Percentiles rank a stretch among this genome's conserved stretches.
Conservation (phyloP, 2,888 invertebrate species). For the Tiliacea aurago region DNA sequence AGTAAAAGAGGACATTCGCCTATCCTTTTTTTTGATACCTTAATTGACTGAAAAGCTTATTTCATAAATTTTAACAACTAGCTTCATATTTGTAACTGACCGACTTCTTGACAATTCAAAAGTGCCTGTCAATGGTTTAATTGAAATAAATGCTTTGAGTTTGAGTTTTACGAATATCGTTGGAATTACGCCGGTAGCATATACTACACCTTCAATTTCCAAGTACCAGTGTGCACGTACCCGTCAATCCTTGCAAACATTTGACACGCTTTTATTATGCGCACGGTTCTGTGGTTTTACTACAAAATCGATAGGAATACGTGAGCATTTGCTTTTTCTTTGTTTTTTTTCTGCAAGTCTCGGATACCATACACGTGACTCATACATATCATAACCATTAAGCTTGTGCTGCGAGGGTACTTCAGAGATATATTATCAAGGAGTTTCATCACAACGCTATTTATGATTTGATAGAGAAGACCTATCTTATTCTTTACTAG, state of each 20-base stretch:
- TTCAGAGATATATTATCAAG: conserved; percentile 30
- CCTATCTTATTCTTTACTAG: conserved; percentile 45
- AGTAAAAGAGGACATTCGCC: conserved; percentile 3
- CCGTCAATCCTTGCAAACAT: conserved; percentile 29
- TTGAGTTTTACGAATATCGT: conserved; percentile 3
- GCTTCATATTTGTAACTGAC: too few species aligned
- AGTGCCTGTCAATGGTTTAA: too few species aligned
- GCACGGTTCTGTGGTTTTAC: conserved; percentile 15
- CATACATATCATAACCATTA: conserved; percentile 26
- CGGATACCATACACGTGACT: conserved; percentile 40
- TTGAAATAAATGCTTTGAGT: too few species aligned
- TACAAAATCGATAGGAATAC: conserved; percentile 44
- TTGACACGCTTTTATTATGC: conserved; percentile 49
- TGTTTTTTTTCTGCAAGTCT: background rate
- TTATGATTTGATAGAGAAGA: conserved; percentile 10
- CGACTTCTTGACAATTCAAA: too few species aligned
- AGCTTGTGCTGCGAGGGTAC: conserved; percentile 5
- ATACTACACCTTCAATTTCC: conserved; percentile 6
- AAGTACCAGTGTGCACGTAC: conserved; percentile 7
- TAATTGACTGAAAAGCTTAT: conserved; percentile 27
- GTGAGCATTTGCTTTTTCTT: conserved; percentile 16
- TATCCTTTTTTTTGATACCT: conserved; percentile 18
- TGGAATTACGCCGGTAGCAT: background rate
- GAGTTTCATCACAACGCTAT: conserved; percentile 21
- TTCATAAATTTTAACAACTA: too few species aligned